These are phyloP conservation scores for Scaptomyza caliginosa DNA, from an alignment of 2,888 invertebrate genomes.

Conservation along the genomic window DNA sequence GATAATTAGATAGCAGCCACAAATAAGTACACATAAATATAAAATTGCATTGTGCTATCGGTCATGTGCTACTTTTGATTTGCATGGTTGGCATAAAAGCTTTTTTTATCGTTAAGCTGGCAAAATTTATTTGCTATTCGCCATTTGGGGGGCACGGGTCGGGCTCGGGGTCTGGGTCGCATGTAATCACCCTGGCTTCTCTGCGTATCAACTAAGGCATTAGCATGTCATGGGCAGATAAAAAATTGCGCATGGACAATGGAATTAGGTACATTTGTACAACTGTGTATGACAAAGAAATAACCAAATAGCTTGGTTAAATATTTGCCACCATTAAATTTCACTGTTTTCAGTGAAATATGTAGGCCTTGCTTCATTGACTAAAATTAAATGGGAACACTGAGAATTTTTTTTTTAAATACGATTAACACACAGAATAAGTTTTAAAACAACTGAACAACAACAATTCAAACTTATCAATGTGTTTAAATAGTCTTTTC, in stretches of 20 bases:
- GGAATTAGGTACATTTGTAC: slow-evolving; percentile 33
- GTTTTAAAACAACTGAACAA: neutral
- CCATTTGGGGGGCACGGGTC: slow-evolving; percentile 6
- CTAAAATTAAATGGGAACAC: neutral
- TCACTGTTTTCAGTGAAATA: slow-evolving; percentile 9
- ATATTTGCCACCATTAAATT: slow-evolving; percentile 56
- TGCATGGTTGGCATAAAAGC: slow-evolving; percentile 27
- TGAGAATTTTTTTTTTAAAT: slow-evolving; percentile 2
- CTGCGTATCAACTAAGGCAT: slow-evolving; percentile 56
- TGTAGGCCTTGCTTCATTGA: neutral
- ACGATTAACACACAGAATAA: neutral
- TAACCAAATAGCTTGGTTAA: slow-evolving; percentile 42
- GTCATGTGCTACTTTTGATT: slow-evolving; percentile 50
- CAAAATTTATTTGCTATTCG: slow-evolving; percentile 14
- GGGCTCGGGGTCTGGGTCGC: slow-evolving; percentile 24
- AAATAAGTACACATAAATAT: slow-evolving; percentile 21
- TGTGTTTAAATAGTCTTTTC: neutral
- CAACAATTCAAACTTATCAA: neutral
- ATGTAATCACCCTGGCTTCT: slow-evolving; percentile 42
- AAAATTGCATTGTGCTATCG: slow-evolving; percentile 40
- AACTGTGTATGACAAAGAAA: slow-evolving; percentile 40
- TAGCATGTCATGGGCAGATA: slow-evolving; percentile 60
- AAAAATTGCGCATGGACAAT: slow-evolving; percentile 56
- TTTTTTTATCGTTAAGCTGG: slow-evolving; percentile 30
- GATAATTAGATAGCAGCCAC: slow-evolving; percentile 45